A percentile compares a stretch with the other conserved stretches of the same genome.
Conservation (phyloP, 1,140 invertebrate genomes). For the Pseudobourletiella spinata region DNA sequence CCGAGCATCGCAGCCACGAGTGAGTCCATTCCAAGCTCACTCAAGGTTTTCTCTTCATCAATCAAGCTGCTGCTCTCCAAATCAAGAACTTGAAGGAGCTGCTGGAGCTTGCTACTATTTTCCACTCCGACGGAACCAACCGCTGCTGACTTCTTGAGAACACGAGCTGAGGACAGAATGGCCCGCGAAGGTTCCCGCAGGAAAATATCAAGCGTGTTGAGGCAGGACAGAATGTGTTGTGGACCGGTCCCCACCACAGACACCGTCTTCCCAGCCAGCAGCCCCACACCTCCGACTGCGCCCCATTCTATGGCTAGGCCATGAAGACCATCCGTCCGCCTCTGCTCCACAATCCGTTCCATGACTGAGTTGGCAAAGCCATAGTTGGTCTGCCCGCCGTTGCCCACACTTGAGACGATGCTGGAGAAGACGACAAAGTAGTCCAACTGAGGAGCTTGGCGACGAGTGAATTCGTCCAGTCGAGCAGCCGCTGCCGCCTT, state of each 20-base stretch:
- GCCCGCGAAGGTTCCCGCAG: too few relatives aligned
- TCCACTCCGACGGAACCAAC: too few relatives aligned
- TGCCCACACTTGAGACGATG: slow-evolving; percentile 90
- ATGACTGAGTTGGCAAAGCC: slow-evolving; percentile 91
- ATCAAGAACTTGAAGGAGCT: too few relatives aligned
- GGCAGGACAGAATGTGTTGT: slow-evolving; percentile 80
- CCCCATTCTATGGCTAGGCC: slow-evolving; percentile 93
- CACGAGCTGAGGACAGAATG: too few relatives aligned
- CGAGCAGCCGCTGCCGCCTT: slow-evolving; percentile 59
- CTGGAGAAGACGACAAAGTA: too few relatives aligned
- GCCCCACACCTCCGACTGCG: slow-evolving; percentile 89
- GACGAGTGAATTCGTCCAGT: slow-evolving; percentile 63
- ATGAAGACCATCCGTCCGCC: slow-evolving; percentile 64
- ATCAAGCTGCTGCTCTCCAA: too few relatives aligned
- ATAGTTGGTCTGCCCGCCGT: slow-evolving; percentile 91
- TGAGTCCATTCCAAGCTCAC: too few relatives aligned
- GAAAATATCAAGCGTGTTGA: slow-evolving; percentile 75
- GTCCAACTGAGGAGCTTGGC: too few relatives aligned
- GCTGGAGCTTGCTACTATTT: too few relatives aligned
- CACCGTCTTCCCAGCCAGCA: slow-evolving; percentile 64
- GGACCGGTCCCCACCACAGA: slow-evolving; percentile 86
- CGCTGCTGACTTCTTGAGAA: too few relatives aligned
- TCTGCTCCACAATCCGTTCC: slow-evolving; percentile 84
- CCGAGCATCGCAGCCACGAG: too few relatives aligned
- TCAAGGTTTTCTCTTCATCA: too few relatives aligned